Evolutionary conservation across 2,888 invertebrate genomes (phyloP).

Genomic region (Morpho helenor): DNA sequence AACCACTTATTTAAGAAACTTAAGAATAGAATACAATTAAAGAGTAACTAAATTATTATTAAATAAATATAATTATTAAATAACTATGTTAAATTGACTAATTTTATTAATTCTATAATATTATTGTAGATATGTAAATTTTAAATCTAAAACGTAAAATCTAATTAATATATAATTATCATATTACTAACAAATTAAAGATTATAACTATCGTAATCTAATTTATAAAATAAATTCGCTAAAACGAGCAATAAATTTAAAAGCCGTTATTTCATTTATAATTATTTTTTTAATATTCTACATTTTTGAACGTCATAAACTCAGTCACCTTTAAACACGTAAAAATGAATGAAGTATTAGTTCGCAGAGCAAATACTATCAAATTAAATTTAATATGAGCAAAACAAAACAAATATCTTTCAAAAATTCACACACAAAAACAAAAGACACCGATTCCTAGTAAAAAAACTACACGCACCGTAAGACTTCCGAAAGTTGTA

Average conservation of each 20-base stretch:
- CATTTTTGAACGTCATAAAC: not conserved
- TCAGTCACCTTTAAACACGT: not conserved
- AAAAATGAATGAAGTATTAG: not conserved
- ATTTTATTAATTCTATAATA: too few relatives aligned
- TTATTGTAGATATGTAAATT: too few relatives aligned
- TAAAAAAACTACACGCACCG: constrained; percentile 19
- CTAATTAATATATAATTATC: too few relatives aligned
- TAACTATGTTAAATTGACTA: too few relatives aligned
- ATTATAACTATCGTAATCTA: too few relatives aligned
- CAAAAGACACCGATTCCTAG: constrained; percentile 19
- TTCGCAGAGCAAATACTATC: constrained; percentile 2
- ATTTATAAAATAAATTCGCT: not conserved
- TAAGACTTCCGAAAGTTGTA: constrained; percentile 27
- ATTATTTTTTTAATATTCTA: not conserved
- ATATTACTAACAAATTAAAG: too few relatives aligned
- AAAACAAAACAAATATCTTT: constrained; percentile 1
- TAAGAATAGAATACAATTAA: too few relatives aligned
- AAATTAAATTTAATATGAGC: not conserved
- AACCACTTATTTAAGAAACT: too few relatives aligned
- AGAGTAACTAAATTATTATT: too few relatives aligned
- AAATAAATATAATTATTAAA: too few relatives aligned
- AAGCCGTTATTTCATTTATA: not conserved
- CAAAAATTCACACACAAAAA: constrained; percentile 17
- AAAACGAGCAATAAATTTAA: not conserved
- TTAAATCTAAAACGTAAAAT: too few relatives aligned